Evolutionary conservation across 2,888 invertebrate genomes (phyloP), one percentile per base, ranked within the genome.

Genomic region (Abrostola tripartita): DNA sequence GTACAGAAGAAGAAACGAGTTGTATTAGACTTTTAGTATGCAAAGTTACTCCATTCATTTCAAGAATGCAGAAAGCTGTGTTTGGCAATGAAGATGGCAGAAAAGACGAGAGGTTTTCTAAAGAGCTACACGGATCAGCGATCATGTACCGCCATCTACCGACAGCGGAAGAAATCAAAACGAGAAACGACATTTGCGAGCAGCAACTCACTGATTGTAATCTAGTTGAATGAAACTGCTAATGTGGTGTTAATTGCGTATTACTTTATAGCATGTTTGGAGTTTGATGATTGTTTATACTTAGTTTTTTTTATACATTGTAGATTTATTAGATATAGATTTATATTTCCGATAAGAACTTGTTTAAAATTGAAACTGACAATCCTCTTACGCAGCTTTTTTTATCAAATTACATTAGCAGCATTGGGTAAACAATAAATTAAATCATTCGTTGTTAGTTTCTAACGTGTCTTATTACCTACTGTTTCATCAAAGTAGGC

Each of bases 1-100:
- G 95, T 35, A 86, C 93, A 0, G 89, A 95, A 8, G 93, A 96
- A 65, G 96, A 97, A 76, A 96, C 96, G 0, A 96, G 96, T 56
- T 98, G 97, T 78, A 93, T 97, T 4, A 96, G 96, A 81, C 90
- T 97, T 38, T 88, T 98, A 40, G 91, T 98, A 68, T 98, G 98
- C 85, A 98, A 98, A 91, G 95, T 96, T 70, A 95, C 97, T 0
- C 98, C 98, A 0, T 96, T 97, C 67, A 96, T 98, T 67, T 95
- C 95, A 91, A 96, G 96, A 74, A 97, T 97, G 96, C 98, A 98
- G 83, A 95, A 95, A 63, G 96, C 96, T n/a, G 94, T 94, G 0
- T 91, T 97, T 63, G 94, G 90, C 10, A 85, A 87, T 8, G 84
- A 86, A 76, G 83, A 87, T 41, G 83, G 84, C 14, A 83, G 74